phyloP scores from a whole-genome alignment of 1,140 invertebrate genomes.

The Drosophila setifemur region DNA sequence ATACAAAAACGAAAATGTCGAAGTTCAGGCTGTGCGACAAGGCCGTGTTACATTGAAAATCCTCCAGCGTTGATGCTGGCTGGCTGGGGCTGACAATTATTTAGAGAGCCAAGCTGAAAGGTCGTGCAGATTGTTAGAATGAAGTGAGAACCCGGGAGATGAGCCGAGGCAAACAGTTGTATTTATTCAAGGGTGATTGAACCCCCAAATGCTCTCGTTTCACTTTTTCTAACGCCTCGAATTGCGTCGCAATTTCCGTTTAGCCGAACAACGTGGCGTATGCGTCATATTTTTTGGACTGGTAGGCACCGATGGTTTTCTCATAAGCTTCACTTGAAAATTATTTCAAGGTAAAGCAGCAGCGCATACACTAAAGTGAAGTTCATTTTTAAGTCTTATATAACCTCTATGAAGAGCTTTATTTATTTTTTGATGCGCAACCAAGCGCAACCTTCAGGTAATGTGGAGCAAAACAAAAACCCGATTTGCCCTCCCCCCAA shows the following conservation, averaged over 20 bases:
- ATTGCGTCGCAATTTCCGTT: constrained; percentile 51
- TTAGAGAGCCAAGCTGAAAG: constrained; percentile 4
- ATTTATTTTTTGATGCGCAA: constrained; percentile 18
- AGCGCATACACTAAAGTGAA: constrained; percentile 17
- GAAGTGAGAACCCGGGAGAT: background rate
- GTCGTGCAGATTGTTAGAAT: constrained; percentile 8
- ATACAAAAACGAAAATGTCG: constrained; percentile 31
- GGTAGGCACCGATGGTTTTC: background rate
- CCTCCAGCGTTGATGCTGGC: background rate
- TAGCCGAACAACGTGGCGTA: constrained; percentile 21
- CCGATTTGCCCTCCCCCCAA: constrained; percentile 12
- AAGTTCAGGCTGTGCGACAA: constrained; percentile 24
- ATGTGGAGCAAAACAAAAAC: constrained; percentile 33
- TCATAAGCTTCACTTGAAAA: background rate
- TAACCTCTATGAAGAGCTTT: constrained; percentile 16
- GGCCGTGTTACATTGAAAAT: background rate
- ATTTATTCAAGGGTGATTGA: constrained; percentile 32
- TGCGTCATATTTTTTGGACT: constrained; percentile 48
- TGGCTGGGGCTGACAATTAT: constrained; percentile 27
- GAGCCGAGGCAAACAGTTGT: too few species aligned
- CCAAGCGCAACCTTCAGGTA: constrained; percentile 58
- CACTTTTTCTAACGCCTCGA: background rate
- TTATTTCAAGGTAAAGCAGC: constrained; percentile 22
- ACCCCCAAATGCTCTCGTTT: constrained; percentile 3
- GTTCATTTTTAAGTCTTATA: constrained; percentile 40